A percentile compares a stretch with the other conserved stretches of the same genome.
These are phyloP conservation scores for Plestiodon gilberti DNA, from an alignment of 2,113 vertebrate species.

Conservation along the genomic window DNA sequence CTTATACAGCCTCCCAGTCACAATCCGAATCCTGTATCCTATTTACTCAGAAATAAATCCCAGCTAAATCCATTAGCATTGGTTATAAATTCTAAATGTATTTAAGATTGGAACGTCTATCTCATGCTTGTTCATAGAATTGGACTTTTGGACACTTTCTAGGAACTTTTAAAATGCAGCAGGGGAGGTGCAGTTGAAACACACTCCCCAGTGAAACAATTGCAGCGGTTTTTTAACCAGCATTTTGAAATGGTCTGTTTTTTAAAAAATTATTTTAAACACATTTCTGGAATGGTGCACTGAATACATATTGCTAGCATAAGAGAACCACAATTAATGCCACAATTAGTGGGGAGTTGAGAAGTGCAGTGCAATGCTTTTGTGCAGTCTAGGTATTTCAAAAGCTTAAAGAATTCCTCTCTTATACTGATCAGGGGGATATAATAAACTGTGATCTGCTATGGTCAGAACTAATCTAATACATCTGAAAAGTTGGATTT, in stretches of 20 bases:
- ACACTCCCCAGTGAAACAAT: background rate
- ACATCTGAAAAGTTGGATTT: background rate
- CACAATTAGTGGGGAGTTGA: background rate
- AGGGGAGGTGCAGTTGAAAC: background rate
- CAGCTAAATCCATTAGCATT: background rate
- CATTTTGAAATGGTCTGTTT: background rate
- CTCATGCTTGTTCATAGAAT: background rate
- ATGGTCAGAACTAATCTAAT: background rate
- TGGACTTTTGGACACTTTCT: background rate
- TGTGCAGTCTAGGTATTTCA: background rate
- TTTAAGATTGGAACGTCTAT: background rate
- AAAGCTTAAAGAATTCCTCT: background rate
- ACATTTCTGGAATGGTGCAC: background rate
- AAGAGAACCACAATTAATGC: constrained; percentile 14
- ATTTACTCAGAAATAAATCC: too few relatives aligned
- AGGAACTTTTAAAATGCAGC: background rate
- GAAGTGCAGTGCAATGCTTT: background rate
- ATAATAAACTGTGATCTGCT: background rate
- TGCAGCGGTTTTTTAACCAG: background rate
- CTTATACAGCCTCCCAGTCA: background rate
- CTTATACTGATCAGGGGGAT: background rate
- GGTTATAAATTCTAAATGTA: background rate
- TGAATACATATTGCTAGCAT: background rate
- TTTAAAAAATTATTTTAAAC: background rate
- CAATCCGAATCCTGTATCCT: background rate